Evolutionary conservation across 2,888 invertebrate genomes (phyloP), one percentile per base, ranked within the genome.

Genomic region (Phasia obesa): DNA sequence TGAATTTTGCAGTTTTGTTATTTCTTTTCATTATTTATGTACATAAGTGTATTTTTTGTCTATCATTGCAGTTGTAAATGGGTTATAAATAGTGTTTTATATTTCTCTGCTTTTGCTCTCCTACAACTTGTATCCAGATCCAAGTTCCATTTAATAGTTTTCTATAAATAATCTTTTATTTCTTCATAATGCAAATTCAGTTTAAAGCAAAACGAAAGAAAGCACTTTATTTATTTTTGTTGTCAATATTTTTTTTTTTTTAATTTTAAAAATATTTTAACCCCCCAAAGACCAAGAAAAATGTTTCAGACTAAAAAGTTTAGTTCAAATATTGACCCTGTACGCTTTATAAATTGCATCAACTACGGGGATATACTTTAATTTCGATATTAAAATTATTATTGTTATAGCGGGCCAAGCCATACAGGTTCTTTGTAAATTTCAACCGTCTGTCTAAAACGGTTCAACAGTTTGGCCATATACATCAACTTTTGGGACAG

Each of bases 91-190:
- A 38, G 9, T 38, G 35, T 11, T 2, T 11, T n/a, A 27, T 27
- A 5, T 6, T 49, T 23, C 23, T 15, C 23, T 27, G 31, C 6
- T 49, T 38, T 17, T 62, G 4, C 21, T 67, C 44, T 79, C 73
- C 73, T 55, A 62, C 60, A 77, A 62, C 31, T 53, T 44, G 9
- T 27, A 51, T 69, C 17, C 60, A 62, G 51, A 62, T 51, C 60
- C 35, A 35, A 62, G 51, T 69, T 51, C 60, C 35, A 35, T 70
- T 69, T 69, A 51, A 65, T 65, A 23, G 25, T 69, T 67, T 73
- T 67, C 73, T 79, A 73, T 67, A 79, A 79, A 79, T 73, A 79
- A 65, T 78, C 15, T 57, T 59, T 64, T 59, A 15, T 13, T 59
- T 60, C 11, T 0, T 35, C 2, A 49, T 53, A 25, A n/a, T 7